Base-by-base conservation (phyloP, 2,113 vertebrate species). In the Eretmodus cyanostictus region DNA sequence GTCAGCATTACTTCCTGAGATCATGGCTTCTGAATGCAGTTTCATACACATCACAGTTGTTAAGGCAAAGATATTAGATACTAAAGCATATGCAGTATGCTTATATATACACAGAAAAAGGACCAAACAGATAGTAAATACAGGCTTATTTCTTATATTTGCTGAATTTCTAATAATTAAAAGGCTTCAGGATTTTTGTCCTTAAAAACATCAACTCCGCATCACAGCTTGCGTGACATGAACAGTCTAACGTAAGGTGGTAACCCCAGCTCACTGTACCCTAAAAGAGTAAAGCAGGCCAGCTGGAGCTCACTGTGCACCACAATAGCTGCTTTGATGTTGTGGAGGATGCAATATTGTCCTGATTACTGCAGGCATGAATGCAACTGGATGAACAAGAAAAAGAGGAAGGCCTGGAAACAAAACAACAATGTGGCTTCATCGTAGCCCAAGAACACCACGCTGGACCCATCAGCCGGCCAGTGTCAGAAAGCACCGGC, bases 381-480 rank as follows among this genome's bases (percentile, higher is more conserved):
- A 97, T 95, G 96, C 93, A 94, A 97, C 96, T 96, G 94, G 93
- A 95, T 96, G 97, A 96, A 96, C 92, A 95, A 94, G 95, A 93
- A 96, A 94, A 96, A 95, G 94, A 93, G 94, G 82, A 59, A 16
- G 38, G 61, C 2, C 42, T 38, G 83, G 17, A 86, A 86, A 91
- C 89, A 89, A 82, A 86, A 86, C 86, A 80, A 91, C 95, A 96
- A 95, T 94, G 93, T 93, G 92, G 91, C 90, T 90, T 12, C 27
- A 92, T 91, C 95, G 88, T 80, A 89, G 94, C 54, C 57, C 13
- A n/a, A 61, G 71, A 81, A 61, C 53, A 59, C 78, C 63, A 63
- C 3, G 12, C 93, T 94, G 91, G 86, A 85, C 92, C 89, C 89
- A 92, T 96, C 96, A 95, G 95, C 95, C 94, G 89, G 93, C 88